Percentiles rank a stretch among this genome's conserved stretches.
Conservation (phyloP, 2,888 invertebrate species). For the Amorpha juglandis region DNA sequence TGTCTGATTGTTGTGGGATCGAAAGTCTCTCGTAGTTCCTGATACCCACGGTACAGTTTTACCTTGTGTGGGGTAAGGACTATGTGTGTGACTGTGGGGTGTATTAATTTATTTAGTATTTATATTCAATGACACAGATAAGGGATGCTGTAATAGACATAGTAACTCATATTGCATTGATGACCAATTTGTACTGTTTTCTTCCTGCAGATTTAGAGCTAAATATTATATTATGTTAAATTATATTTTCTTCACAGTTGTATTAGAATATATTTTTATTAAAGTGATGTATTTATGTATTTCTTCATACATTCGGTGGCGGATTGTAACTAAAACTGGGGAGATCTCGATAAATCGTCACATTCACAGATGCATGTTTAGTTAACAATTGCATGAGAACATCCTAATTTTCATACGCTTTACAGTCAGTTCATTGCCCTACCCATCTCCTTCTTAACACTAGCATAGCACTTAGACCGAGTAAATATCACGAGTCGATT, state of each 20-base stretch:
- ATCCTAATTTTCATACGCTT: slow-evolving; percentile 52
- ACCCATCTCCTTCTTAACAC: slow-evolving; percentile 72
- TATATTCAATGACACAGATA: too few species aligned
- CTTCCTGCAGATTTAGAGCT: neutral
- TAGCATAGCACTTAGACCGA: slow-evolving; percentile 31
- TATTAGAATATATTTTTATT: neutral
- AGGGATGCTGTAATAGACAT: neutral
- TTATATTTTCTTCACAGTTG: neutral
- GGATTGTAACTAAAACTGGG: slow-evolving; percentile 30
- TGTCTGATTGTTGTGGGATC: too few species aligned
- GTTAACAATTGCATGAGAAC: slow-evolving; percentile 70
- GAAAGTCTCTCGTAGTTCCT: too few species aligned
- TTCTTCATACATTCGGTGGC: slow-evolving; percentile 16
- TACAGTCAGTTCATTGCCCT: slow-evolving; percentile 60
- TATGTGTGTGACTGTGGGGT: too few species aligned
- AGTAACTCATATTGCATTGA: neutral
- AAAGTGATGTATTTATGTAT: neutral
- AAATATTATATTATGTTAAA: neutral
- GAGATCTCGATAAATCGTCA: slow-evolving; percentile 71
- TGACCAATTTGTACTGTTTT: neutral
- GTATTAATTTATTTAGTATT: too few species aligned
- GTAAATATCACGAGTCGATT: slow-evolving; percentile 28
- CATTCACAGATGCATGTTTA: slow-evolving; percentile 66
- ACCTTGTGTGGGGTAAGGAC: too few species aligned
- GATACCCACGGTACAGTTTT: too few species aligned